A percentile compares a stretch with the other conserved stretches of the same genome.
These are phyloP conservation scores for Zapus hudsonius DNA, from an alignment of 2,113 vertebrate genomes.

Conservation along the genomic window DNA sequence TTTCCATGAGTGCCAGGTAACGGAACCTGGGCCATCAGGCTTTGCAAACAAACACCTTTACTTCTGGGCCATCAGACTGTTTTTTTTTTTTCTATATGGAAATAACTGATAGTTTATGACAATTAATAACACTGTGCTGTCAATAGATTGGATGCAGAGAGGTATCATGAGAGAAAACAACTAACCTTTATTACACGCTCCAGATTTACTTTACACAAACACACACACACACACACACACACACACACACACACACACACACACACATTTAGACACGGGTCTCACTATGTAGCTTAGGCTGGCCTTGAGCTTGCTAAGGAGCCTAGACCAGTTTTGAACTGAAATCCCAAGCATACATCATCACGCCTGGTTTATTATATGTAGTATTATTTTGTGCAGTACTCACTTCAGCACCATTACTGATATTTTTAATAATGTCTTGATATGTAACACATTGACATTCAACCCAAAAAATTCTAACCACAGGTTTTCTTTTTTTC, in stretches of 20 bases:
- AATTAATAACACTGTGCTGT: background rate
- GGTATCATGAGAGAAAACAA: background rate
- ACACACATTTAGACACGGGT: background rate
- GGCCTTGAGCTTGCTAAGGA: background rate
- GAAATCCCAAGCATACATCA: no score
- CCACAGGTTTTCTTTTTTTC: conserved; percentile 22
- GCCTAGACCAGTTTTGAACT: background rate
- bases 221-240: no score
- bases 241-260: no score
- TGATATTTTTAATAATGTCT: conserved; percentile 21
- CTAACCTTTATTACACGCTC: background rate
- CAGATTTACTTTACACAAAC: background rate
- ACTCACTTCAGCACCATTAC: background rate
- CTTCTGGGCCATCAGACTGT: background rate
- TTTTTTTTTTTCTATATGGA: no score
- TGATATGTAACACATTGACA: background rate
- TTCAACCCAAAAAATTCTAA: background rate
- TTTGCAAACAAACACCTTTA: no score
- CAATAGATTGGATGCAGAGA: background rate
- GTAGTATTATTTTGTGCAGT: background rate
- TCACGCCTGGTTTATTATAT: background rate
- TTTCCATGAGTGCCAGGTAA: no score
- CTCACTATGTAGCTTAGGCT: background rate
- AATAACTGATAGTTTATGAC: background rate
- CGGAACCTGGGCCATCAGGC: no score